These are phyloP conservation scores for Neogobius melanostomus DNA, from an alignment of 2,113 vertebrate species.

Conservation along the genomic window DNA sequence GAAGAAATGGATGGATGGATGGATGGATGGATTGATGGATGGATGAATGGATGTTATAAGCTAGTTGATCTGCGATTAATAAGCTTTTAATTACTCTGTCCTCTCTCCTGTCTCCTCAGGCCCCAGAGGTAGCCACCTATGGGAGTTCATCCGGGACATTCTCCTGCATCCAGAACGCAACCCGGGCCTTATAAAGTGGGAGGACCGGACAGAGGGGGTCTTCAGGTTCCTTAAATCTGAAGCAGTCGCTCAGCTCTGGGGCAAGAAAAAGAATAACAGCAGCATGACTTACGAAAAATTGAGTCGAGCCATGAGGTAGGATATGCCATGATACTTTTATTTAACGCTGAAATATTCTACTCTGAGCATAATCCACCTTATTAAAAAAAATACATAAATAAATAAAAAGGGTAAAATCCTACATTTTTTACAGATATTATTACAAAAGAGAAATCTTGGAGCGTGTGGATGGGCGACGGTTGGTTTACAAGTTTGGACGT, in stretches of 20 bases:
- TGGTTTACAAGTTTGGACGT: conserved; percentile 98
- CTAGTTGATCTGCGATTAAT: too few relatives aligned
- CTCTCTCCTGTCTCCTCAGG: conserved; percentile 65
- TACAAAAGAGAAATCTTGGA: conserved; percentile 98
- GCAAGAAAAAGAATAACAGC: conserved; percentile 98
- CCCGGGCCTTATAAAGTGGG: conserved; percentile 96
- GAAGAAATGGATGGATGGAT: too few relatives aligned
- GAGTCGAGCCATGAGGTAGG: conserved; percentile 96
- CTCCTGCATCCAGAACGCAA: conserved; percentile 93
- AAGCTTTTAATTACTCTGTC: neutral
- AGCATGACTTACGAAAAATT: conserved; percentile 99
- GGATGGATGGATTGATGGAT: too few relatives aligned
- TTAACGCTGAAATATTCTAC: too few relatives aligned
- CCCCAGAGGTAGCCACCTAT: conserved; percentile 91
- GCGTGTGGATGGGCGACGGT: conserved; percentile 92
- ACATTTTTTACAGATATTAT: conserved; percentile 85
- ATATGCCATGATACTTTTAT: too few relatives aligned
- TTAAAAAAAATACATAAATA: too few relatives aligned
- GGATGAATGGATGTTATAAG: too few relatives aligned
- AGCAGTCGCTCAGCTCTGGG: conserved; percentile 97
- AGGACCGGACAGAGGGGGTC: conserved; percentile 91
- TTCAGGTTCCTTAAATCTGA: conserved; percentile 97
- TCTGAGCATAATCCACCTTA: too few relatives aligned
- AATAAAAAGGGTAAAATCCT: too few relatives aligned
- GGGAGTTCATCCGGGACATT: conserved; percentile 98